Conservation (phyloP, 2,888 invertebrate genomes). For the Disparrhopalites patrizii region DNA sequence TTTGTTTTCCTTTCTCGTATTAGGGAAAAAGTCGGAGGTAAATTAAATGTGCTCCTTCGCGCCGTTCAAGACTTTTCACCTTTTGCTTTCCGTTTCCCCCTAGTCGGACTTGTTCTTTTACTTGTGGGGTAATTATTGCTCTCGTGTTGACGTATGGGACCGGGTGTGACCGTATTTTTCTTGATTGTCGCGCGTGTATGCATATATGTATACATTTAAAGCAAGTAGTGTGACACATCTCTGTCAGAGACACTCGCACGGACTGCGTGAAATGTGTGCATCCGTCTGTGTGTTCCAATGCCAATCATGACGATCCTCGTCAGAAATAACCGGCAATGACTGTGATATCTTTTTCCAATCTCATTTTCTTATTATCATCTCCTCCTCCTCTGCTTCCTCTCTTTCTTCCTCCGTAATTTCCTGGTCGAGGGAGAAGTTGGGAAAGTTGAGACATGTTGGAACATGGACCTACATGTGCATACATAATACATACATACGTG, state of each 20-base stretch:
- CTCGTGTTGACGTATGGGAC: no score
- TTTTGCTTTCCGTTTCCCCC: not conserved
- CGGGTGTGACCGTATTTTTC: not conserved
- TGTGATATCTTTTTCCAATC: not conserved
- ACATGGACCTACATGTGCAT: not conserved
- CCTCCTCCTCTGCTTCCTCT: conserved; percentile 1
- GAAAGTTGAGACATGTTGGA: not conserved
- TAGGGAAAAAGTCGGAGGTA: no score
- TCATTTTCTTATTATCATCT: conserved; percentile 7
- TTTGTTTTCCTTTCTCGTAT: no score
- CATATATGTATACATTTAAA: no score
- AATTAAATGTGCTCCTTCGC: no score
- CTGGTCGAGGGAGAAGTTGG: not conserved
- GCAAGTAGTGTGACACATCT: no score
- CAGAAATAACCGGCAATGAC: no score
- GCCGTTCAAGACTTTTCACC: no score
- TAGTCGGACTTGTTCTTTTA: not conserved
- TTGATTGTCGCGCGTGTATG: not conserved
- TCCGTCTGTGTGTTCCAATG: no score
- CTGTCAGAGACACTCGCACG: no score
- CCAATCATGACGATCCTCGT: no score
- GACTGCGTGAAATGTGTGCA: no score
- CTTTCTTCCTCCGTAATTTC: not conserved
- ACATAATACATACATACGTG: not conserved
- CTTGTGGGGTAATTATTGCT: not conserved